Percentiles rank a stretch among this genome's conserved stretches.
phyloP scores from a whole-genome alignment of 2,113 vertebrate genomes.

The Pica pica region DNA sequence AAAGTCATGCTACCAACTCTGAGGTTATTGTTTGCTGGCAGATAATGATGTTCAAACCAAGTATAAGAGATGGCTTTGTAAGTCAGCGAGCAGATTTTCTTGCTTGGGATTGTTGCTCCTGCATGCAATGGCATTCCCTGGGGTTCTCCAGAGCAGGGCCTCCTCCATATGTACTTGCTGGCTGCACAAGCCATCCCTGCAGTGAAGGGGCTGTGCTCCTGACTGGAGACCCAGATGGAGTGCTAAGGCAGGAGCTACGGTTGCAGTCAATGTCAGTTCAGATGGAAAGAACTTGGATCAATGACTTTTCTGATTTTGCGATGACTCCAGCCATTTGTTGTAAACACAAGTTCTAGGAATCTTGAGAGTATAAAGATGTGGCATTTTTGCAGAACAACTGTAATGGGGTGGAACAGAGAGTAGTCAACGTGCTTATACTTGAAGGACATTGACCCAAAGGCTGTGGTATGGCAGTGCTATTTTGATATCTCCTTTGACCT shows the following conservation, averaged over 20 bases:
- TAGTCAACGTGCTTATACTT: neutral
- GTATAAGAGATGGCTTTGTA: neutral
- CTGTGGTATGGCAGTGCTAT: neutral
- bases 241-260: neutral
- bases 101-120: neutral
- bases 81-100: neutral
- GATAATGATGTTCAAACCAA: neutral
- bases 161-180: neutral
- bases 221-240: neutral
- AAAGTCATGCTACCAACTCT: neutral
- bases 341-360: neutral
- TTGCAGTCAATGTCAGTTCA: neutral
- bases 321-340: neutral
- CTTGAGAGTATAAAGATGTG: neutral
- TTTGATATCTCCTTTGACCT: neutral
- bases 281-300: neutral
- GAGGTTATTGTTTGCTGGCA: neutral
- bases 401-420: neutral
- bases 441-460: neutral
- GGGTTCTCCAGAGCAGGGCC: neutral
- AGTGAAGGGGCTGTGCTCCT: neutral
- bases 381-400: fast-evolving
- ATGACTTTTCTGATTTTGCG: neutral
- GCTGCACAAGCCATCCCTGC: neutral
- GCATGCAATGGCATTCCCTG: neutral